These are phyloP conservation scores for Nasonia giraulti DNA, from an alignment of 1,140 invertebrate species.

Conservation along the genomic window DNA sequence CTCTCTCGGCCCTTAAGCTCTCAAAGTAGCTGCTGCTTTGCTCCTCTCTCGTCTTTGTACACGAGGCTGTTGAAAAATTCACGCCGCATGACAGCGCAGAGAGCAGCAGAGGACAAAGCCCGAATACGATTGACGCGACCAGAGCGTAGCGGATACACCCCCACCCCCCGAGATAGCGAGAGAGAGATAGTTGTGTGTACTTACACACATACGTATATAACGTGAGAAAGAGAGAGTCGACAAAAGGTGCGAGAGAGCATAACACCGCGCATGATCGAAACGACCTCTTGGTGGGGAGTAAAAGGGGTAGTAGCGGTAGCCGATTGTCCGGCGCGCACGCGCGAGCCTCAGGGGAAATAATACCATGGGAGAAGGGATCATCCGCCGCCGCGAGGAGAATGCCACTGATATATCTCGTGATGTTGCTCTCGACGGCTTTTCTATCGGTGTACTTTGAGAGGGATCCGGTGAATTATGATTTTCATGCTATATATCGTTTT, in stretches of 20 bases:
- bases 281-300: neutral
- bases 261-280: conserved; percentile 54
- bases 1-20: conserved; percentile 1
- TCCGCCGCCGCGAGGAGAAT: neutral
- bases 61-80: conserved; percentile 34
- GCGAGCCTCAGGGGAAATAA: conserved; percentile 57
- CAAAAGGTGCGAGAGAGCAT: conserved; percentile 53
- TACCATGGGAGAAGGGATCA: neutral
- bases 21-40: neutral
- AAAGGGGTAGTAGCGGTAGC: neutral
- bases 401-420: neutral
- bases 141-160: too few relatives aligned
- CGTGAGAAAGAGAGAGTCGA: neutral
- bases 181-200: neutral
- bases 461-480: neutral
- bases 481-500: neutral
- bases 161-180: too few relatives aligned
- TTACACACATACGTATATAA: neutral
- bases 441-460: neutral
- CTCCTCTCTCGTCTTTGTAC: neutral
- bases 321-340: conserved; percentile 68
- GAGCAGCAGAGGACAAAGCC: conserved; percentile 31
- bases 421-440: neutral
- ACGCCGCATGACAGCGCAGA: neutral
- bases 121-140: conserved; percentile 37